These are phyloP conservation scores for Harpalus rubripes DNA, from an alignment of 2,888 invertebrate genomes.

Conservation along the genomic window DNA sequence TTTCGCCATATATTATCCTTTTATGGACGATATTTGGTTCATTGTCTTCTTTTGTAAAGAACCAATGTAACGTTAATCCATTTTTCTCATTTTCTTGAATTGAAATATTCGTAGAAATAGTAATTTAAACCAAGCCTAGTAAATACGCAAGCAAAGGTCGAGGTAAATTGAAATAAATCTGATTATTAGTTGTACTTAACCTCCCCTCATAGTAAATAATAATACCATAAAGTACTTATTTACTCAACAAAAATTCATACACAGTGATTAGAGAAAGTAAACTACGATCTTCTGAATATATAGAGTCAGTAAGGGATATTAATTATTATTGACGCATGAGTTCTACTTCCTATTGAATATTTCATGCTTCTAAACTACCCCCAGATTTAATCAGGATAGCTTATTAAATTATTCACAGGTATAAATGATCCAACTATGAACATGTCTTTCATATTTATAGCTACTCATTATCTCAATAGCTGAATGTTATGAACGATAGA, in stretches of 20 bases:
- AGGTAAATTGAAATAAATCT: no score
- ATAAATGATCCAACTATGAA: conserved; percentile 17
- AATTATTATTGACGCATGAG: conserved; percentile 16
- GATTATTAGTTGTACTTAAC: no score
- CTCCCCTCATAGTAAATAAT: not conserved
- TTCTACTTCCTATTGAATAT: conserved; percentile 19
- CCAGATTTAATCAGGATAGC: conserved; percentile 30
- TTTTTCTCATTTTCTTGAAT: no score
- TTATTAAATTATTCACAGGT: conserved; percentile 35
- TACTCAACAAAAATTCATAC: not conserved
- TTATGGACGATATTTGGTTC: no score
- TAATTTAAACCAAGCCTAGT: no score
- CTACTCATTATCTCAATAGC: not conserved
- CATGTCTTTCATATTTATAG: conserved; percentile 24
- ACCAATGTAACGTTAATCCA: no score
- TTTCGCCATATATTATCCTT: no score
- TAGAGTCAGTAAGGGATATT: not conserved
- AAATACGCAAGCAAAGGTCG: no score
- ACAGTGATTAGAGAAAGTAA: not conserved
- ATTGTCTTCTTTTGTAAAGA: no score
- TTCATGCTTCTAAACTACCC: conserved; percentile 29
- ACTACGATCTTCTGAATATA: not conserved
- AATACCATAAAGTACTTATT: not conserved
- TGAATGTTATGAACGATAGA: not conserved
- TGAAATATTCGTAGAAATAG: no score